phyloP scores from a whole-genome alignment of 2,797 vertebrate species.

The Nasua narica region DNA sequence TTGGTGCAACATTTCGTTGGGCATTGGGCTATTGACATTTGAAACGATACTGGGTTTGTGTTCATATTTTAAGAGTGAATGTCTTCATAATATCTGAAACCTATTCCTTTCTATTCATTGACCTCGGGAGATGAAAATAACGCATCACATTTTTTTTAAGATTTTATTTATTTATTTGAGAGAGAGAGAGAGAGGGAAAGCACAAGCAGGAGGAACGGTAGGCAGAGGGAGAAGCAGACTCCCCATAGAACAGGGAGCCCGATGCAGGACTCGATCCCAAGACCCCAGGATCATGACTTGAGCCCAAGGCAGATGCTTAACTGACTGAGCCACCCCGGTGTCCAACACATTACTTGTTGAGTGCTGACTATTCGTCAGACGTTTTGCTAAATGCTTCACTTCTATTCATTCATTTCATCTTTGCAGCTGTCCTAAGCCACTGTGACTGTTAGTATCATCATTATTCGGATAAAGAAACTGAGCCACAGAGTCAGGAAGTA shows the following conservation, averaged over 20 bases:
- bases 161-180: too few relatives aligned
- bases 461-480: not conserved
- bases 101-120: not conserved
- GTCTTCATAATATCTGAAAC: not conserved
- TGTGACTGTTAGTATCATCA: not conserved
- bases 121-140: not conserved
- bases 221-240: too few relatives aligned
- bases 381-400: not conserved
- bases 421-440: not conserved
- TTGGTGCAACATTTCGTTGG: not conserved
- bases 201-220: too few relatives aligned
- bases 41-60: constrained; percentile 1
- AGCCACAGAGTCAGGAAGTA: not conserved
- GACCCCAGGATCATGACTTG: too few relatives aligned
- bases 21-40: not conserved
- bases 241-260: too few relatives aligned
- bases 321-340: too few relatives aligned
- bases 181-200: too few relatives aligned
- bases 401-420: not conserved
- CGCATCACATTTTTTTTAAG: not conserved
- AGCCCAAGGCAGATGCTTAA: too few relatives aligned
- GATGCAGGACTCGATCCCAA: too few relatives aligned
- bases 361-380: not conserved
- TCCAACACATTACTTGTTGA: not conserved
- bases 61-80: constrained; percentile 10